phyloP scores from a whole-genome alignment of 2,797 vertebrate genomes.

The Otus scops region DNA sequence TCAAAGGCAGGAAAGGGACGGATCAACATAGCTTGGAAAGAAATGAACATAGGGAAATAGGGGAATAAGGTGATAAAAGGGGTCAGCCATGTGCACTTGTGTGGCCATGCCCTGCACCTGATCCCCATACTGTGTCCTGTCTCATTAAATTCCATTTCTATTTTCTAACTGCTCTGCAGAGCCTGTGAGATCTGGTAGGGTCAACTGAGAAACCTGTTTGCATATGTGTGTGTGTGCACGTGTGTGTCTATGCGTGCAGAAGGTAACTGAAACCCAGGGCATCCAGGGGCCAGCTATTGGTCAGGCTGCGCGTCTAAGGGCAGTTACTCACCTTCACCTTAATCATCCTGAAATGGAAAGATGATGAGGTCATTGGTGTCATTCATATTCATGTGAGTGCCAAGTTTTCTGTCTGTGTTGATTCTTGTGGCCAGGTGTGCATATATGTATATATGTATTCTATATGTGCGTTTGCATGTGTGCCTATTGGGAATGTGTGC shows the following conservation, averaged over 20 bases:
- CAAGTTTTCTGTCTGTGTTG: background rate
- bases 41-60: background rate
- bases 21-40: background rate
- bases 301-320: background rate
- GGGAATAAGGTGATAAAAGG: background rate
- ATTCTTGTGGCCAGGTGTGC: background rate
- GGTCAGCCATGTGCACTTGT: fast-evolving
- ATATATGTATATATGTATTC: fast-evolving
- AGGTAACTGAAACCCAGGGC: background rate
- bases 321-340: background rate
- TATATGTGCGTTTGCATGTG: background rate
- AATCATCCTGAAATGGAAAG: background rate
- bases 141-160: background rate
- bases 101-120: background rate
- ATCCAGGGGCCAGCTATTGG: background rate
- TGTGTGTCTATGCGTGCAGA: no score
- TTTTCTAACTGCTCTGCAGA: background rate
- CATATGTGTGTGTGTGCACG: no score
- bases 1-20: background rate
- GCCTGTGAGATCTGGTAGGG: background rate
- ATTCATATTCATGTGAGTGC: fast-evolving
- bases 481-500: background rate
- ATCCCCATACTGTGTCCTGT: fast-evolving
- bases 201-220: background rate
- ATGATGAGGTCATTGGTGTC: background rate